These are phyloP conservation scores for Copidosoma aretas DNA, from an alignment of 2,888 invertebrate species.

Conservation along the genomic window DNA sequence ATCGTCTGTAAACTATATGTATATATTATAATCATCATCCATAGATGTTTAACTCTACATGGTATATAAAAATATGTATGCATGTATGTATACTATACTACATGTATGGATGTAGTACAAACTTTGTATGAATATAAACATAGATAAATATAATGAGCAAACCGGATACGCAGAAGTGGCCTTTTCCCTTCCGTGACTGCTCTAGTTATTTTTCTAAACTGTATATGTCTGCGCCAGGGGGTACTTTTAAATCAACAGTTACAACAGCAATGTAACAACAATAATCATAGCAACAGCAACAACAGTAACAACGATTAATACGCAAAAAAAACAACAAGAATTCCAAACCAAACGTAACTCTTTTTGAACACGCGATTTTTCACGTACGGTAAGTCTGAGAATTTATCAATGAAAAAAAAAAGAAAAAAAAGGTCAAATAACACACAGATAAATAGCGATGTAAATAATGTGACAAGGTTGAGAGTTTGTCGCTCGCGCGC, in stretches of 20 bases:
- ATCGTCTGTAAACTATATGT: background rate
- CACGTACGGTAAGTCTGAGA: too few relatives aligned
- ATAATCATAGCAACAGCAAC: conserved; percentile 1
- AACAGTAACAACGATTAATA: background rate
- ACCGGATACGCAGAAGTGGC: conserved; percentile 22
- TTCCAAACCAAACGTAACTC: background rate
- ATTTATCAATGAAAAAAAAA: too few relatives aligned
- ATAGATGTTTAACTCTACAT: conserved; percentile 6
- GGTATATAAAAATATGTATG: background rate
- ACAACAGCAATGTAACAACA: conserved; percentile 9
- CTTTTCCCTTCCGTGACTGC: conserved; percentile 32
- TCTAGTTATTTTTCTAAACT: conserved; percentile 24
- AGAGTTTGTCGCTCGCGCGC: too few relatives aligned
- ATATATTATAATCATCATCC: too few relatives aligned
- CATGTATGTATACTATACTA: conserved; percentile 1
- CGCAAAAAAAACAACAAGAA: background rate
- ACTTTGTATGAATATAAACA: background rate
- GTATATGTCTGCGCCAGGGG: conserved; percentile 16
- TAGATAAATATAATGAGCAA: conserved; percentile 8
- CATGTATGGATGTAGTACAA: conserved; percentile 1
- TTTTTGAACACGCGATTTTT: too few relatives aligned
- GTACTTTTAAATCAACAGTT: background rate
- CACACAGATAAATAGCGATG: too few relatives aligned
- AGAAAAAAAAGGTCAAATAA: too few relatives aligned
- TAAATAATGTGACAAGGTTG: too few relatives aligned